These are phyloP conservation scores for Betta splendens DNA, from an alignment of 2,797 vertebrate species.

Conservation along the genomic window DNA sequence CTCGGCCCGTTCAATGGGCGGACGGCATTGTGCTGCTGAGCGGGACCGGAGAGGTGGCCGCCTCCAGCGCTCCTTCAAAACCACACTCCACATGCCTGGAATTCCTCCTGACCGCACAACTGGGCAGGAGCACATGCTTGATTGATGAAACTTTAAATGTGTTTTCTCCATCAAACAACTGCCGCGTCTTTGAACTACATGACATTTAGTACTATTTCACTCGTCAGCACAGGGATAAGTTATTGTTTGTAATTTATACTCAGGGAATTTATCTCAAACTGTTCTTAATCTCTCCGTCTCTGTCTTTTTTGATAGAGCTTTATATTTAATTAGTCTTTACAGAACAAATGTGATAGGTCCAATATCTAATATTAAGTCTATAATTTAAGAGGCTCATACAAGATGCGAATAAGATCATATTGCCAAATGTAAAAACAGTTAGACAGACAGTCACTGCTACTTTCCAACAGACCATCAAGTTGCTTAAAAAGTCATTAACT, in stretches of 20 bases:
- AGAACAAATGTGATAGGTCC: too few species aligned
- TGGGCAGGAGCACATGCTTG: conserved; percentile 65
- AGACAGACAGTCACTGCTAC: too few species aligned
- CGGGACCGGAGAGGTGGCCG: conserved; percentile 64
- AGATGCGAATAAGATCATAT: too few species aligned
- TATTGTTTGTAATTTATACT: conserved; percentile 1
- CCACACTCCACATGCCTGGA: conserved; percentile 65
- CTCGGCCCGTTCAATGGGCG: conserved; percentile 40
- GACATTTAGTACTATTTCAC: conserved; percentile 46
- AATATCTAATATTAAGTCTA: too few species aligned
- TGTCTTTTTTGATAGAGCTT: too few species aligned
- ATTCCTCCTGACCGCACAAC: conserved; percentile 74
- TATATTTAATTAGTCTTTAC: too few species aligned
- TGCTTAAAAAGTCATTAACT: too few species aligned
- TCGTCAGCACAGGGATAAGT: not conserved
- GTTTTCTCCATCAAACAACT: conserved; percentile 62
- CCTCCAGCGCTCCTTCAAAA: conserved; percentile 67
- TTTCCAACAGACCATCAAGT: too few species aligned
- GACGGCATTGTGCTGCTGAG: conserved; percentile 61
- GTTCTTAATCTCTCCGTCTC: not conserved
- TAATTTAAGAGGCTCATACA: too few species aligned
- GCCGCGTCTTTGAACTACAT: conserved; percentile 52
- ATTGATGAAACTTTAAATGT: conserved; percentile 66
- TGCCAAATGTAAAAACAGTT: too few species aligned
- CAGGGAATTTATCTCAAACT: conserved; percentile 3